phyloP scores from a whole-genome alignment of 2,797 vertebrate species.

The Sebastes baramenuke region DNA sequence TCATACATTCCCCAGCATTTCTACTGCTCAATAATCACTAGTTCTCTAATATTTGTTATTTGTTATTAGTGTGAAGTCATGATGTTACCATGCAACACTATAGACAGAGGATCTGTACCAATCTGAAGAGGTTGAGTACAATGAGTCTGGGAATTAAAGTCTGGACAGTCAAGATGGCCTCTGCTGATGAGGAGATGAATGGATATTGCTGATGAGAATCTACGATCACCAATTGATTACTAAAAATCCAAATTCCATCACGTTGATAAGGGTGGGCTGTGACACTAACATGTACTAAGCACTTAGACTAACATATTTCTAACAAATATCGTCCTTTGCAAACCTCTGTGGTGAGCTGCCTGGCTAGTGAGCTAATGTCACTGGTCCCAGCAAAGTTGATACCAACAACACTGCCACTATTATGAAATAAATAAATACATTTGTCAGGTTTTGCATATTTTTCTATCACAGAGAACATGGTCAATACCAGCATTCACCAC shows the following conservation, averaged over 20 bases:
- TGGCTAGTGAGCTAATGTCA: background rate
- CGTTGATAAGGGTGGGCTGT: background rate
- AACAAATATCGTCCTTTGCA: background rate
- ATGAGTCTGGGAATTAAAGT: background rate
- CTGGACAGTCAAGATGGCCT: constrained; percentile 18
- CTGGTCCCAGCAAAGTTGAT: background rate
- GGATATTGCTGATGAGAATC: constrained; percentile 1
- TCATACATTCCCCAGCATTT: background rate
- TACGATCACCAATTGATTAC: constrained; percentile 8
- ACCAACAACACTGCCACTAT: constrained; percentile 22
- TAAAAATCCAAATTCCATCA: background rate
- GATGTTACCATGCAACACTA: background rate
- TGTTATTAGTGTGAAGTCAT: background rate
- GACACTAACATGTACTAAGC: background rate
- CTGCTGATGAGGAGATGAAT: constrained; percentile 21
- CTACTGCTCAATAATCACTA: background rate
- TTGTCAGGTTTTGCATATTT: background rate
- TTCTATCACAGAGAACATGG: background rate
- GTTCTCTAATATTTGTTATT: background rate
- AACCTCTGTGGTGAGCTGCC: background rate
- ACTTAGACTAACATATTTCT: background rate
- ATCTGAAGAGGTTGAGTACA: background rate
- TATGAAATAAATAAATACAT: background rate
- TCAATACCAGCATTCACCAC: background rate
- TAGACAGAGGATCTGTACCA: background rate